A percentile compares a stretch with the other conserved stretches of the same genome.
These are phyloP conservation scores for Camelus dromedarius DNA, from an alignment of 2,113 vertebrate genomes.

Conservation along the genomic window DNA sequence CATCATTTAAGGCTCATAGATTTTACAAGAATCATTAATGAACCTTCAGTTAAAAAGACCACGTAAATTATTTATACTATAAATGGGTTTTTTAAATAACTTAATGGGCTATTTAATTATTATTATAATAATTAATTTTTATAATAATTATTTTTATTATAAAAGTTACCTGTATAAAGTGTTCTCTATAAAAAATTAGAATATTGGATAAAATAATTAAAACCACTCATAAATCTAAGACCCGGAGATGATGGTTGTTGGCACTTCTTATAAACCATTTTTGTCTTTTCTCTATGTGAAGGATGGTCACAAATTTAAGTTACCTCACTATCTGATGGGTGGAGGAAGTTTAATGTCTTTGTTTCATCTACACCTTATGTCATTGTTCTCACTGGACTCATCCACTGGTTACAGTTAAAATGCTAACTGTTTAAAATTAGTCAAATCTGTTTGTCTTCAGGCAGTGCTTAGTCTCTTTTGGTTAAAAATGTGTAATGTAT, in stretches of 20 bases:
- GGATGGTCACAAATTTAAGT: background rate
- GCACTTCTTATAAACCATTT: background rate
- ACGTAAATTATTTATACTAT: constrained; percentile 27
- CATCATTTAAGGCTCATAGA: background rate
- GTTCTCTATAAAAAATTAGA: constrained; percentile 40
- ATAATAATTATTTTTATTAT: background rate
- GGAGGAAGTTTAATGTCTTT: background rate
- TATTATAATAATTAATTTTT: too few relatives aligned
- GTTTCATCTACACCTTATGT: constrained; percentile 10
- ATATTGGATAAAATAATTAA: constrained; percentile 16
- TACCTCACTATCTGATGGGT: background rate
- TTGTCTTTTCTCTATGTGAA: background rate
- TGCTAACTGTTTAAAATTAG: background rate
- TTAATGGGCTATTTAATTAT: background rate
- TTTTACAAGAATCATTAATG: background rate
- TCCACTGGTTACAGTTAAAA: background rate
- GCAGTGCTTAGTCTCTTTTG: background rate
- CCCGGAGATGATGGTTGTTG: background rate
- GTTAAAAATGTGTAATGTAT: background rate
- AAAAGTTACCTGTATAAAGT: background rate
- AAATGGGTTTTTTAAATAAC: constrained; percentile 31
- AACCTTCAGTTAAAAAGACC: background rate
- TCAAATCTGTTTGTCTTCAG: background rate
- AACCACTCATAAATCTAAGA: constrained; percentile 27
- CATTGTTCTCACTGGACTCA: background rate